Evolutionary conservation across 2,113 vertebrate genomes (phyloP).

Genomic region (Arenaria interpres): DNA sequence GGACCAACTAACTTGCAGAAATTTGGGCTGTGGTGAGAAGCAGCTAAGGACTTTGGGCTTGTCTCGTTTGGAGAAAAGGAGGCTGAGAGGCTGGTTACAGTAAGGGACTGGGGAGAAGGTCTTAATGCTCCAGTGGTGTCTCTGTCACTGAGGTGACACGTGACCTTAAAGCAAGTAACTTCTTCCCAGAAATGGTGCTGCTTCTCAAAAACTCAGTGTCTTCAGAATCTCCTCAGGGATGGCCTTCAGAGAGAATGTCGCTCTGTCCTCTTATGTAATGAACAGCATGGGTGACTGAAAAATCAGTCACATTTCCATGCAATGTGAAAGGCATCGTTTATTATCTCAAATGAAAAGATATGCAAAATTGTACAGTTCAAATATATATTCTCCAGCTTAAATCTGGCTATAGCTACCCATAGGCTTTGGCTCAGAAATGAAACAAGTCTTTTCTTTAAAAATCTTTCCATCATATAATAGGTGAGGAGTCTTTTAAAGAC

Average conservation of each 20-base stretch:
- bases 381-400: neutral
- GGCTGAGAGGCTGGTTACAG: neutral
- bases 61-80: no score
- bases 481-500: neutral
- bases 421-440: neutral
- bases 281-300: neutral
- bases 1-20: neutral
- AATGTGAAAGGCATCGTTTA: neutral
- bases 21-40: neutral
- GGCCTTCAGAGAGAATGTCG: neutral
- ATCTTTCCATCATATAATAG: neutral
- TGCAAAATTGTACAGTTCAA: neutral
- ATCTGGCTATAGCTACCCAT: neutral
- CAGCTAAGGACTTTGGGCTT: no score
- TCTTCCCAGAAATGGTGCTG: neutral
- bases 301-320: neutral
- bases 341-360: neutral
- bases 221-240: neutral
- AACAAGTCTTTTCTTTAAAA: neutral
- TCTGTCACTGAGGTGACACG: neutral
- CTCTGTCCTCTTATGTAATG: neutral
- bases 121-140: neutral
- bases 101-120: neutral
- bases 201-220: neutral
- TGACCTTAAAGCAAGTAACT: neutral